Evolutionary conservation across 2,888 invertebrate genomes (phyloP).

Genomic region (Pollenia angustigena): DNA sequence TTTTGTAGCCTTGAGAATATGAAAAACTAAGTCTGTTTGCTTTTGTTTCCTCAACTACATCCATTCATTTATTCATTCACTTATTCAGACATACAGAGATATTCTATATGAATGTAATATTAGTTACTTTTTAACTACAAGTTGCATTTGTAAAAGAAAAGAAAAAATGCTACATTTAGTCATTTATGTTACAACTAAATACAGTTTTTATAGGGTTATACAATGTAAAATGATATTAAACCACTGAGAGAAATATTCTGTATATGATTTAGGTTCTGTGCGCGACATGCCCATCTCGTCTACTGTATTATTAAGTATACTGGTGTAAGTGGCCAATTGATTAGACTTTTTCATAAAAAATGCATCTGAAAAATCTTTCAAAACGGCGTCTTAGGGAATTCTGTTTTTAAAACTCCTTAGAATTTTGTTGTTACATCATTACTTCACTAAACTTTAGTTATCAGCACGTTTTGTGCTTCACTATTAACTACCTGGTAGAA

Average conservation of each 20-base stretch:
- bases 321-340: too few relatives aligned
- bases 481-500: too few relatives aligned
- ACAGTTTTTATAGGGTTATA: not conserved
- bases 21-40: constrained; percentile 43
- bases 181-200: constrained; percentile 74
- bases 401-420: too few relatives aligned
- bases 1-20: constrained; percentile 60
- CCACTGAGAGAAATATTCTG: constrained; percentile 11
- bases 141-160: constrained; percentile 30
- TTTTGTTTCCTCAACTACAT: constrained; percentile 54
- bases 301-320: too few relatives aligned
- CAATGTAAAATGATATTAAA: not conserved
- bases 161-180: constrained; percentile 45
- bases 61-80: constrained; percentile 43
- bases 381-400: too few relatives aligned
- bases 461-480: too few relatives aligned
- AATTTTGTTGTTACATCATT: too few relatives aligned
- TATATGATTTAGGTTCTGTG: too few relatives aligned
- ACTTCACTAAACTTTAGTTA: too few relatives aligned
- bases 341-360: too few relatives aligned
- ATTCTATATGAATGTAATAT: constrained; percentile 55
- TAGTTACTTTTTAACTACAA: constrained; percentile 54
- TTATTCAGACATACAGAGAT: not conserved
- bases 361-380: too few relatives aligned
- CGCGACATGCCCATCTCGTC: too few relatives aligned